These are phyloP conservation scores for Salvelinus namaycush DNA, from an alignment of 2,113 vertebrate species.

Conservation along the genomic window DNA sequence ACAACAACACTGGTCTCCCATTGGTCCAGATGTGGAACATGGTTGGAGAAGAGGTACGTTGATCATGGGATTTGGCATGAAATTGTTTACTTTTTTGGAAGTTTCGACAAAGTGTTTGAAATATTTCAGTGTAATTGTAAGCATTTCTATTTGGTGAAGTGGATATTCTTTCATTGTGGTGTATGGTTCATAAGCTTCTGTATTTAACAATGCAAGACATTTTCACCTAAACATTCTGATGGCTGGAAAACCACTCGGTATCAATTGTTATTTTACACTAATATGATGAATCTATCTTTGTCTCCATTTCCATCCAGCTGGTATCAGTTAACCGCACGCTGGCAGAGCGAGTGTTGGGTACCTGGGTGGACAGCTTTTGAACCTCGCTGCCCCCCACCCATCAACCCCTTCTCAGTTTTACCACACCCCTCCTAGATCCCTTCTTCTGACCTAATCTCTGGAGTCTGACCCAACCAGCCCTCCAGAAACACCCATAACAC, in stretches of 20 bases:
- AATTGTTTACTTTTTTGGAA: neutral
- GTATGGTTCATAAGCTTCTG: no score
- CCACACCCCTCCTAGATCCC: neutral
- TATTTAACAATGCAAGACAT: no score
- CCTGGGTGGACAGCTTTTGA: constrained; percentile 91
- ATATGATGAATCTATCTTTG: neutral
- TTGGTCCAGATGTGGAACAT: constrained; percentile 94
- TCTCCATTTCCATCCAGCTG: constrained; percentile 69
- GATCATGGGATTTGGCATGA: no score
- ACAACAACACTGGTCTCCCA: constrained; percentile 87
- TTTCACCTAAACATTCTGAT: no score
- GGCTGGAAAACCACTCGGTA: neutral
- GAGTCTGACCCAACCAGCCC: neutral
- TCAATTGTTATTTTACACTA: neutral
- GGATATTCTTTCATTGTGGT: neutral
- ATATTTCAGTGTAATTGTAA: no score
- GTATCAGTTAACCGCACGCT: constrained; percentile 88
- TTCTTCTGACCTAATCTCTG: neutral
- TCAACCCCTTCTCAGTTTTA: neutral
- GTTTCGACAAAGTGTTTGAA: neutral
- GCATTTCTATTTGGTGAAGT: no score
- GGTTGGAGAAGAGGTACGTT: constrained; percentile 86
- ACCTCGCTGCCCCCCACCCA: constrained; percentile 8
- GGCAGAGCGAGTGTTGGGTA: constrained; percentile 87
- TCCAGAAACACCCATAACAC: constrained; percentile 9